Conservation (phyloP, 2,888 invertebrate species). For the Sycophila texana region DNA sequence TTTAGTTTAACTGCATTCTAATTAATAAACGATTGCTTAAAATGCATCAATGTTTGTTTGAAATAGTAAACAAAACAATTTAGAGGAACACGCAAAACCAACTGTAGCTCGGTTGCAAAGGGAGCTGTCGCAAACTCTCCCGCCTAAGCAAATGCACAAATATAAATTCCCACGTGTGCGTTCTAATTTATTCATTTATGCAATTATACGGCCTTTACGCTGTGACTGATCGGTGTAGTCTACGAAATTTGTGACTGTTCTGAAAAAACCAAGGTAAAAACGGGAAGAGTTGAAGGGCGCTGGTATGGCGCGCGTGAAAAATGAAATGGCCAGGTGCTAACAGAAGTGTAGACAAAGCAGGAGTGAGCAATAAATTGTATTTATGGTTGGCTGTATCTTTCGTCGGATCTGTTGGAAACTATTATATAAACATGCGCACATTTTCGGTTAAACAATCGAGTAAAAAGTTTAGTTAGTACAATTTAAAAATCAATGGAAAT, state of each 20-base stretch:
- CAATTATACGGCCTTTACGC: background rate
- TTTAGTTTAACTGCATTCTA: too few relatives aligned
- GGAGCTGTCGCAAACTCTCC: background rate
- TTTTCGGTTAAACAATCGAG: too few relatives aligned
- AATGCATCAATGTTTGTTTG: too few relatives aligned
- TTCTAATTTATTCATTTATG: background rate
- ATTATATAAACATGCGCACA: too few relatives aligned
- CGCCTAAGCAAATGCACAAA: constrained; percentile 3
- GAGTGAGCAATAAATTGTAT: constrained; percentile 48
- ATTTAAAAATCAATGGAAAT: too few relatives aligned
- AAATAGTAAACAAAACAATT: too few relatives aligned
- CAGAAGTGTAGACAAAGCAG: constrained; percentile 26
- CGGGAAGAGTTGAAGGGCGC: background rate
- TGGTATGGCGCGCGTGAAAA: background rate
- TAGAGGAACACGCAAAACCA: too few relatives aligned
- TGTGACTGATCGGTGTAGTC: background rate
- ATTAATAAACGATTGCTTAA: too few relatives aligned
- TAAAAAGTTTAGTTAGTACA: too few relatives aligned
- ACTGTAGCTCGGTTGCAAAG: background rate
- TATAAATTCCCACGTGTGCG: background rate
- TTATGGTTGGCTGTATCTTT: constrained; percentile 12
- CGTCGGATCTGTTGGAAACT: too few relatives aligned
- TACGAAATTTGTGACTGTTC: background rate
- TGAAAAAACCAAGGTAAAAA: background rate
- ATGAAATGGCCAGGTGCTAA: background rate